These are phyloP conservation scores for Adelges cooleyi DNA, from an alignment of 1,140 invertebrate species.

Conservation along the genomic window DNA sequence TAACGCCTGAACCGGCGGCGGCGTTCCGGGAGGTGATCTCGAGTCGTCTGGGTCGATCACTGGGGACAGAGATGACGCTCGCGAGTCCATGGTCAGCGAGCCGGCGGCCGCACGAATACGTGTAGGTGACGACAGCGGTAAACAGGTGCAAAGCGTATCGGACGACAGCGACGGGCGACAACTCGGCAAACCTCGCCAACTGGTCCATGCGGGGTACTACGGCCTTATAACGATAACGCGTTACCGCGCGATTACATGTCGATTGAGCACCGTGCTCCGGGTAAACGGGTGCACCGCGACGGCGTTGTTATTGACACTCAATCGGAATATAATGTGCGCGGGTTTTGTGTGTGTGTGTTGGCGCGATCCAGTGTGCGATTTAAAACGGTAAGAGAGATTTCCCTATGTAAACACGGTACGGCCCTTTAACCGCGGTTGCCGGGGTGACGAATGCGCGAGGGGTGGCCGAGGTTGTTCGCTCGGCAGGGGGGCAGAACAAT, in stretches of 20 bases:
- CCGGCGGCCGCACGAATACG: not conserved
- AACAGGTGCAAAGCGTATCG: not conserved
- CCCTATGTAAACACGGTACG: not conserved
- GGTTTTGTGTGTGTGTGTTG: not conserved
- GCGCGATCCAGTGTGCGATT: no score
- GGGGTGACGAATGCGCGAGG: conserved; percentile 6
- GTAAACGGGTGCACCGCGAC: not conserved
- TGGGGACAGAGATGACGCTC: conserved; percentile 31
- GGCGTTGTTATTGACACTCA: conserved; percentile 16
- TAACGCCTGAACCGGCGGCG: not conserved
- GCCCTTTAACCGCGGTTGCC: conserved; percentile 11
- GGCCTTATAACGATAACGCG: not conserved
- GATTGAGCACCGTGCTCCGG: not conserved
- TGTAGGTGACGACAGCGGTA: not conserved
- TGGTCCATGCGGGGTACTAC: not conserved
- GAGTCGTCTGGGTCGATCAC: conserved; percentile 35
- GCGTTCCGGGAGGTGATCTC: conserved; percentile 35
- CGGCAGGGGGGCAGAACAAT: not conserved
- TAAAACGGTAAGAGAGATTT: not conserved
- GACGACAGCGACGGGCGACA: not conserved
- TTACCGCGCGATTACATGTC: conserved; percentile 17
- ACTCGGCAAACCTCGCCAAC: conserved; percentile 1
- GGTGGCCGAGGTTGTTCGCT: not conserved
- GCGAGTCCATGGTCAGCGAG: conserved; percentile 5
- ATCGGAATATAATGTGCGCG: conserved; percentile 8